phyloP scores from a whole-genome alignment of 1,140 invertebrate genomes.

The Oryctes rhinoceros region DNA sequence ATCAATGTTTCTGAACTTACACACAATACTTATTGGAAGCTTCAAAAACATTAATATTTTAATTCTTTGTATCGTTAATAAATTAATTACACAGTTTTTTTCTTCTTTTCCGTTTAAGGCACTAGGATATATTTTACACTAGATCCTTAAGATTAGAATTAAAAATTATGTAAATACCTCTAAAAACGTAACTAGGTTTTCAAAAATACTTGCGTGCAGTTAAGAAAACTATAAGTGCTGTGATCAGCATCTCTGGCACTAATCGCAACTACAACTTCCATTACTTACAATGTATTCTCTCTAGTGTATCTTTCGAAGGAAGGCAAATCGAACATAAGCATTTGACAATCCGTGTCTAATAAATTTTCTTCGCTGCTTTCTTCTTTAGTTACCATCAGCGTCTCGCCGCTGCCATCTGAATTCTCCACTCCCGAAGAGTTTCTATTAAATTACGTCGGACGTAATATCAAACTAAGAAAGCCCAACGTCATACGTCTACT shows the following conservation, averaged over 20 bases:
- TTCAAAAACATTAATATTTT: too few species aligned
- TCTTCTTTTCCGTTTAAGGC: too few species aligned
- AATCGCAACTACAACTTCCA: constrained; percentile 8
- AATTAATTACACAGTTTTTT: too few species aligned
- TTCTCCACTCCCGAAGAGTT: constrained; percentile 10
- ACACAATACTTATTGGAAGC: too few species aligned
- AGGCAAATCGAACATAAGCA: constrained; percentile 48
- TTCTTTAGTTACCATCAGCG: not conserved
- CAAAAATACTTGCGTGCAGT: constrained; percentile 31
- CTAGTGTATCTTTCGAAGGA: constrained; percentile 43
- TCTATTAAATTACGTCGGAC: constrained; percentile 25
- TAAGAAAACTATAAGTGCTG: constrained; percentile 23
- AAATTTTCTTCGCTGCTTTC: constrained; percentile 15
- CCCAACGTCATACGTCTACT: not conserved
- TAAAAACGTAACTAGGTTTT: not conserved
- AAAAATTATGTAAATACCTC: too few species aligned
- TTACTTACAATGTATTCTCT: constrained; percentile 49
- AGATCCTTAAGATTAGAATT: too few species aligned
- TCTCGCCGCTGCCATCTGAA: not conserved
- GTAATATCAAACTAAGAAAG: not conserved
- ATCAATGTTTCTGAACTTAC: not conserved
- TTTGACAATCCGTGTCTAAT: constrained; percentile 45
- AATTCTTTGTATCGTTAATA: too few species aligned
- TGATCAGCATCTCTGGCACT: not conserved
- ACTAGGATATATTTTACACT: too few species aligned